Conservation (phyloP, 2,888 invertebrate species). For the Helicoverpa assulta region DNA sequence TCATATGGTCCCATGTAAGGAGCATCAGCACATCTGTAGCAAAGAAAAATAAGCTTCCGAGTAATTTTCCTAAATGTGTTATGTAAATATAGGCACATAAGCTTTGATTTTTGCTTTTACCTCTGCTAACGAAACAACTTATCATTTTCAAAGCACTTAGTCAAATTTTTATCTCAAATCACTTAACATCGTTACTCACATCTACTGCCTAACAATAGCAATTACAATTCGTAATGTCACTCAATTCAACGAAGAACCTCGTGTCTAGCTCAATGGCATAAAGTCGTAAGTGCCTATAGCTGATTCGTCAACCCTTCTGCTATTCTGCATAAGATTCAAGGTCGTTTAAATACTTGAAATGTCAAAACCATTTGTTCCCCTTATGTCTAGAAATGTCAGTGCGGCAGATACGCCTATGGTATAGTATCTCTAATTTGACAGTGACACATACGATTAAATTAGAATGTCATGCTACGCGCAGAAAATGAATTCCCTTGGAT, state of each 20-base stretch:
- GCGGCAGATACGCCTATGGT: conserved; percentile 85
- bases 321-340: conserved; percentile 80
- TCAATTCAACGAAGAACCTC: conserved; percentile 69
- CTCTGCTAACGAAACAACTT: conserved; percentile 4
- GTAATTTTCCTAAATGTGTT: not conserved
- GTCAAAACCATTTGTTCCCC: conserved; percentile 87
- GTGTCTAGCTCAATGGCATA: conserved; percentile 68
- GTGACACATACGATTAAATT: conserved; percentile 88
- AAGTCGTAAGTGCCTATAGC: conserved; percentile 64
- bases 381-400: conserved; percentile 88
- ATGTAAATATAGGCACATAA: not conserved
- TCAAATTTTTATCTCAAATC: conserved; percentile 38
- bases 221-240: conserved; percentile 73
- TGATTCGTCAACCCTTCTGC: conserved; percentile 82
- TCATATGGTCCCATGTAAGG: conserved; percentile 43
- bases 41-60: not conserved
- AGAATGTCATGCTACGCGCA: conserved; percentile 80
- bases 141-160: conserved; percentile 31
- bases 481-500: conserved; percentile 80
- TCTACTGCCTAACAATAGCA: conserved; percentile 57
- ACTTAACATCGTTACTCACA: conserved; percentile 30
- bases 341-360: conserved; percentile 85
- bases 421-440: conserved; percentile 88
- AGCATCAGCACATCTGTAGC: not conserved
- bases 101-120: not conserved